phyloP scores from a whole-genome alignment of 2,888 invertebrate genomes.

The Yponomeuta malinellus region DNA sequence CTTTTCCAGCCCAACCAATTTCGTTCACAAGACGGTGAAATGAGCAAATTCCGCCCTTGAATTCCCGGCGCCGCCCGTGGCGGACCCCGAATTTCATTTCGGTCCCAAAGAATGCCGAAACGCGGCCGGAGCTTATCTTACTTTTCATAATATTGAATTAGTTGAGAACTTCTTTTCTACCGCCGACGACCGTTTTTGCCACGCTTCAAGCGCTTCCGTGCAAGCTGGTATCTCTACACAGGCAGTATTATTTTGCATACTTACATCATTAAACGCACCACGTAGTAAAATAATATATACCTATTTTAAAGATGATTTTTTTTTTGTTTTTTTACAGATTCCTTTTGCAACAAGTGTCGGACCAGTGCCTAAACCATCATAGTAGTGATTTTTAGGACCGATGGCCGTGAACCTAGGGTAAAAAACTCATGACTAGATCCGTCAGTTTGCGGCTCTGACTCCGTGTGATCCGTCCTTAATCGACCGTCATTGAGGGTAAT shows the following conservation, averaged over 20 bases:
- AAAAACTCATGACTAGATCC: too few relatives aligned
- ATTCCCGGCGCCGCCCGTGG: neutral
- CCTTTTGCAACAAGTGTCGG: too few relatives aligned
- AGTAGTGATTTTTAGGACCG: too few relatives aligned
- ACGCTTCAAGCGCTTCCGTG: neutral
- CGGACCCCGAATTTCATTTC: constrained; percentile 16
- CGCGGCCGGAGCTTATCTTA: constrained; percentile 20
- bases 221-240: neutral
- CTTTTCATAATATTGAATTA: constrained; percentile 17
- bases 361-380: too few relatives aligned
- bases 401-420: too few relatives aligned
- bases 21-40: constrained; percentile 24
- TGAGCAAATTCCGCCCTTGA: constrained; percentile 21
- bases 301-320: too few relatives aligned
- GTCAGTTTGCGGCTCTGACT: too few relatives aligned
- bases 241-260: neutral
- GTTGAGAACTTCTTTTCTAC: constrained; percentile 13
- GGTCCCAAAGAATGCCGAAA: constrained; percentile 21
- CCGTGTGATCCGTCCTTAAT: too few relatives aligned
- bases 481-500: too few relatives aligned
- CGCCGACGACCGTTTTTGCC: neutral
- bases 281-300: too few relatives aligned
- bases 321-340: too few relatives aligned
- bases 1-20: constrained; percentile 11
- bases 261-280: too few relatives aligned